Conservation (phyloP, 1,140 invertebrate species). For the Diorhabda carinulata region DNA sequence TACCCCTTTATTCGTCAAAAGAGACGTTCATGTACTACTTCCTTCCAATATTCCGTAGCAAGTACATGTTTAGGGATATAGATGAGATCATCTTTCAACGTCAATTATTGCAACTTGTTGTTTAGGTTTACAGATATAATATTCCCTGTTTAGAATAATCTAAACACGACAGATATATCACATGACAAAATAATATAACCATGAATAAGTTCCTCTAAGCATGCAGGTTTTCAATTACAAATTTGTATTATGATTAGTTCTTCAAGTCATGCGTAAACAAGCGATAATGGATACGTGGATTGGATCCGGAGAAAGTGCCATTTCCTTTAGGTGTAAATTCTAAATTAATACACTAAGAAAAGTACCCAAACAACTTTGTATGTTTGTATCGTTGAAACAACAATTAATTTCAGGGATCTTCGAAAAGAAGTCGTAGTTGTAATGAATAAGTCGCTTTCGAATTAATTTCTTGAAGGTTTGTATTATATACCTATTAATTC, state of each 20-base stretch:
- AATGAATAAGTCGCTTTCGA: too few relatives aligned
- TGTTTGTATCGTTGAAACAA: too few relatives aligned
- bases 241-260: background rate
- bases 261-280: background rate
- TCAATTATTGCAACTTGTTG: slow-evolving; percentile 2
- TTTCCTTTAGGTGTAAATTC: too few relatives aligned
- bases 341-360: too few relatives aligned
- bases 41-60: background rate
- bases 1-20: too few relatives aligned
- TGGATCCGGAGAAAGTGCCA: too few relatives aligned
- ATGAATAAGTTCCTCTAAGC: background rate
- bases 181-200: background rate
- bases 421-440: too few relatives aligned
- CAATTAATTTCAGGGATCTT: too few relatives aligned
- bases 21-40: background rate
- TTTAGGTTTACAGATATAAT: slow-evolving; percentile 3
- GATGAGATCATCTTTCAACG: slow-evolving; percentile 2
- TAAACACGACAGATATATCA: background rate
- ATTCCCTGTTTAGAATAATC: background rate
- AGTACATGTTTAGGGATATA: background rate
- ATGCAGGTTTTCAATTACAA: background rate
- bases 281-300: background rate
- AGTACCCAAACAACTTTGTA: too few relatives aligned
- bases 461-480: too few relatives aligned
- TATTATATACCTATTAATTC: too few relatives aligned